Evolutionary conservation across 2,113 vertebrate species (phyloP), one percentile per base, ranked within the genome.

Genomic region (Steatornis caripensis): DNA sequence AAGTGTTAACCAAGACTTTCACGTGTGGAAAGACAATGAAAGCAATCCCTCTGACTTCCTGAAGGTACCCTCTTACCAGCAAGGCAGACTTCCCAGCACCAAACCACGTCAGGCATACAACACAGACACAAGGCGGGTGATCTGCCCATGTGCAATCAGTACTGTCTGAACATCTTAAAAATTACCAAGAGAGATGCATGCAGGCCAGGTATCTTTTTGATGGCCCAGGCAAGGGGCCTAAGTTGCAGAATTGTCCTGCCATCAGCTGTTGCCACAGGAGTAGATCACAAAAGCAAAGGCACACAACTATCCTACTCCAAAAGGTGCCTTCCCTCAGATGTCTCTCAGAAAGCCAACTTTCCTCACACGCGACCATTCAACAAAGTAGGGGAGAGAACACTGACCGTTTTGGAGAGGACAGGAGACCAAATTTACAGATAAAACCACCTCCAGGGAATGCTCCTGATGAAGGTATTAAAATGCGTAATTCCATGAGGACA

Each of bases 401-500:
- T 48, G 32, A 72, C 3, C 30, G 53, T 57, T 93, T 54, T 20
- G 12, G 49, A 85, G 37, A 62, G 23, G 21, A 53, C 1, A 27
- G 32, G 13, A 61, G 41, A 54, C 11, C 16, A 69, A 68, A 65
- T 45, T 54, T 51, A 84, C 39, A 86, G 8, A 21, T 81, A 65
- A 72, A 89, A 36, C 6, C 23, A 68, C 20, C 23, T 65, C 34
- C 65, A 71, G 15, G 71, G 24, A 93, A 65, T 6, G 12, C 5
- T 70, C 27, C 15, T 66, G 19, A 48, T 43, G 12, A 46, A 89
- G 61, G 16, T 26, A 74, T 54, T 74, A 81, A 45, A 91, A 48
- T 15, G 45, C 1, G 0, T 34, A 58, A 84, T 45, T 34, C 9
- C 3, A 45, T 13, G 13, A 27, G 2, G 39, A 51, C 12, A 43